These are phyloP conservation scores for Autographa pulchrina DNA, from an alignment of 2,888 invertebrate species.

Conservation along the genomic window DNA sequence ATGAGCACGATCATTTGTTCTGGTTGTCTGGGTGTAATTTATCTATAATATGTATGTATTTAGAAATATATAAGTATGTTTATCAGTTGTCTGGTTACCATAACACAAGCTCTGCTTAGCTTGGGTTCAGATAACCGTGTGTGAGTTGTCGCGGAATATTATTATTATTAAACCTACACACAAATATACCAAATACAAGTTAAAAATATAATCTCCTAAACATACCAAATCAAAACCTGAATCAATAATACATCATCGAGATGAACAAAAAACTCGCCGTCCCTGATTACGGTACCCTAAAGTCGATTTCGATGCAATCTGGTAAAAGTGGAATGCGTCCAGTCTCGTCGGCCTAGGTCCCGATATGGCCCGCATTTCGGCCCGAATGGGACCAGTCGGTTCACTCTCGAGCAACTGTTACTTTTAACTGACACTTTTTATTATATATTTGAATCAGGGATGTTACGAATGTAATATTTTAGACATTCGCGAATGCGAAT, in stretches of 20 bases:
- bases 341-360: constrained; percentile 63
- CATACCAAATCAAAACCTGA: neutral
- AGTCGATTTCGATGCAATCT: constrained; percentile 14
- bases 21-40: too few species aligned
- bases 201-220: neutral
- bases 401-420: constrained; percentile 62
- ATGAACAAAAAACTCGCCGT: neutral
- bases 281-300: constrained; percentile 10
- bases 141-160: too few species aligned
- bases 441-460: too few species aligned
- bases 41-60: too few species aligned
- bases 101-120: too few species aligned
- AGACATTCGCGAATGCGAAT: too few species aligned
- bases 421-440: constrained; percentile 59
- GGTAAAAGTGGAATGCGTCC: constrained; percentile 65
- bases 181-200: neutral
- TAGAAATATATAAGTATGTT: too few species aligned
- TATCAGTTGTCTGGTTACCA: too few species aligned
- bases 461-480: too few species aligned
- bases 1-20: too few species aligned
- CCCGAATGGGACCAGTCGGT: constrained; percentile 57
- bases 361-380: constrained; percentile 61
- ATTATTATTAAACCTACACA: neutral
- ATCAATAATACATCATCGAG: neutral
- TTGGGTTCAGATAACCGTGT: too few species aligned